Conservation (phyloP, 2,888 invertebrate species). For the Oscheius sp. region DNA sequence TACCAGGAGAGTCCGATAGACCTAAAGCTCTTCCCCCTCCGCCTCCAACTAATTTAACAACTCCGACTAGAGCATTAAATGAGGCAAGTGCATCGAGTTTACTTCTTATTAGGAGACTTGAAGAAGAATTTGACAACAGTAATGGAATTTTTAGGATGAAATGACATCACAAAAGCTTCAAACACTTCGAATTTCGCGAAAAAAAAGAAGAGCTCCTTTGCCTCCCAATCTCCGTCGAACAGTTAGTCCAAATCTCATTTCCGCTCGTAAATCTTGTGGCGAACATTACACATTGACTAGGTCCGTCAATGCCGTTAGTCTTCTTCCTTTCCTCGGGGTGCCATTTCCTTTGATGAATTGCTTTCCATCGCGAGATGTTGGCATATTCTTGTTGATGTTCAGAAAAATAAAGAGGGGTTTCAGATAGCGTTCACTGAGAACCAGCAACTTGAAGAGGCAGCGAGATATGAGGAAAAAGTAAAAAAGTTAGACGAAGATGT, state of each 20-base stretch:
- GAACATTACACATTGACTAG: no score
- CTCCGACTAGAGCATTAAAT: not conserved
- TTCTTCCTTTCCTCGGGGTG: not conserved
- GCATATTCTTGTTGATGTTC: no score
- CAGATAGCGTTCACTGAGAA: constrained; percentile 34
- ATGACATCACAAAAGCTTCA: constrained; percentile 15
- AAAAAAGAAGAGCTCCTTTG: constrained; percentile 34
- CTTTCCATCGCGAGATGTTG: not conserved
- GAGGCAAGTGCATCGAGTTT: not conserved
- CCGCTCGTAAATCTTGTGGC: no score
- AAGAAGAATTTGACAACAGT: no score
- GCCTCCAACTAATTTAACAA: constrained; percentile 13
- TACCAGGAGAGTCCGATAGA: constrained; percentile 35
- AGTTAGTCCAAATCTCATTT: constrained; percentile 15
- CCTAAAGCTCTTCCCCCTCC: constrained; percentile 37
- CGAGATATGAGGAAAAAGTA: constrained; percentile 9
- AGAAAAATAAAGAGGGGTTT: no score
- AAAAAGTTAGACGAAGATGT: constrained; percentile 30
- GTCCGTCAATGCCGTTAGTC: no score
- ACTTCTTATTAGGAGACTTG: not conserved
- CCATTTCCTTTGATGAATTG: not conserved
- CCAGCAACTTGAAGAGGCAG: constrained; percentile 20
- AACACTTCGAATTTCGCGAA: constrained; percentile 33
- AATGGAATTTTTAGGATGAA: no score
- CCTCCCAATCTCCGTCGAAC: constrained; percentile 31